Conservation (phyloP, 2,797 vertebrate genomes). For the Halcyon smyrnensis region DNA sequence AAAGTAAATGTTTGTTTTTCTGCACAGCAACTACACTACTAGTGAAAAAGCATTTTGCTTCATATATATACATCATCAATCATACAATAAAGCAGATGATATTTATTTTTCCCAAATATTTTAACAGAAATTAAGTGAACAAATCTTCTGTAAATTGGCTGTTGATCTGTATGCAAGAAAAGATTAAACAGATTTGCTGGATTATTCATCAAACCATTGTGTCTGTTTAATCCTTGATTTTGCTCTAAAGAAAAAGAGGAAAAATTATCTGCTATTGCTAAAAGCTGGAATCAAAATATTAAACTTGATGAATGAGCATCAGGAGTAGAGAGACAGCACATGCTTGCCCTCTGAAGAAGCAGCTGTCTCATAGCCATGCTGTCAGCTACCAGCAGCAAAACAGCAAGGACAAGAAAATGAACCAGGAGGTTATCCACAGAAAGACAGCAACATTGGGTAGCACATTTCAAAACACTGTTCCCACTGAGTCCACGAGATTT, state of each 20-base stretch:
- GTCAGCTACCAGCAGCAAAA: not conserved
- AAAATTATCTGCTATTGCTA: not conserved
- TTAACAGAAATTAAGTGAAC: not conserved
- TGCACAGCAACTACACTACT: not conserved
- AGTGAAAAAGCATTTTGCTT: not conserved
- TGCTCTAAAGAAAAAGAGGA: not conserved
- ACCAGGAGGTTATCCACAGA: fast-evolving
- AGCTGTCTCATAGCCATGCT: fast-evolving
- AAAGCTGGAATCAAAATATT: not conserved
- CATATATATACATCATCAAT: not conserved
- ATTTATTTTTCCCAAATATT: not conserved
- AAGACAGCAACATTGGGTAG: not conserved
- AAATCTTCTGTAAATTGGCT: conserved; percentile 14
- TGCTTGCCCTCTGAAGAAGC: not conserved
- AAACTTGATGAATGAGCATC: not conserved
- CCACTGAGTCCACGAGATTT: not conserved
- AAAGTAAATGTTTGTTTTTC: not conserved
- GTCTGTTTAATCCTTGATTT: conserved; percentile 8
- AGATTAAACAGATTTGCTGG: conserved; percentile 12
- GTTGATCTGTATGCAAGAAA: not conserved
- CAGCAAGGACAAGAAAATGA: not conserved
- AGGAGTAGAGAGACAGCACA: not conserved
- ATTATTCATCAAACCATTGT: conserved; percentile 52
- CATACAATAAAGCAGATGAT: not conserved
- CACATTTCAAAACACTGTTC: not conserved